Base-by-base conservation (phyloP, 2,113 vertebrate genomes). In the Chrysochloris asiatica region DNA sequence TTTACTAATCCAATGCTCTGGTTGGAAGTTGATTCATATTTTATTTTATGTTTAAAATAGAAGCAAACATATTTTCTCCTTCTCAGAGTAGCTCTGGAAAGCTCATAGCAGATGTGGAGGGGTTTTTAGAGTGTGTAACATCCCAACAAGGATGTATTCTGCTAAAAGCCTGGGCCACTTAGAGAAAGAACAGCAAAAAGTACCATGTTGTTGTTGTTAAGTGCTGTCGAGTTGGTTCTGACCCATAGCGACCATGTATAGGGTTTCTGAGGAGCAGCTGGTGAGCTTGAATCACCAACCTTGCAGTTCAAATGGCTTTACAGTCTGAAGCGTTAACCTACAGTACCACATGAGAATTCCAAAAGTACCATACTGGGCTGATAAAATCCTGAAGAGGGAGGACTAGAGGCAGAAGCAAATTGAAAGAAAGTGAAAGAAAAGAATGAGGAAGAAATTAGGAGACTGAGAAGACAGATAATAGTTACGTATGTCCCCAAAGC, bases 341-440 rank as follows among this genome's bases (percentile, higher is more conserved):
- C n/a, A n/a, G n/a, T n/a, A n/a, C n/a, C n/a, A n/a, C n/a, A n/a
- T n/a, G n/a, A n/a, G n/a, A n/a, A n/a, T n/a, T n/a, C n/a, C n/a
- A 84, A 82, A 84, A 76, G 54, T 14, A 78, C 85, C 45, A 17
- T 11, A 16, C 45, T 69, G 88, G 86, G 28, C n/a, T 43, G 71
- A 92, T 85, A 85, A 94, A 92, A 84, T 87, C 48, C 80, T 83
- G 75, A 86, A 86, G 41, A 86, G 12, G 6, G 81, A 87, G 75
- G 71, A 63, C 50, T 28, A 52, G 78, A 83, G 76, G 82, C 87
- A 67, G 89, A 83, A 95, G 50, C 38, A 88, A 85, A 79, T 86
- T 65, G 52, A 87, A 95, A 78, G 80, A 82, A 45, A 93, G 45
- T 21, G 28, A 83, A n/a, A 48, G 75, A 85, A 71, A 93, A 61